Conservation (phyloP, 2,797 vertebrate genomes). For the Graptemys geographica region DNA sequence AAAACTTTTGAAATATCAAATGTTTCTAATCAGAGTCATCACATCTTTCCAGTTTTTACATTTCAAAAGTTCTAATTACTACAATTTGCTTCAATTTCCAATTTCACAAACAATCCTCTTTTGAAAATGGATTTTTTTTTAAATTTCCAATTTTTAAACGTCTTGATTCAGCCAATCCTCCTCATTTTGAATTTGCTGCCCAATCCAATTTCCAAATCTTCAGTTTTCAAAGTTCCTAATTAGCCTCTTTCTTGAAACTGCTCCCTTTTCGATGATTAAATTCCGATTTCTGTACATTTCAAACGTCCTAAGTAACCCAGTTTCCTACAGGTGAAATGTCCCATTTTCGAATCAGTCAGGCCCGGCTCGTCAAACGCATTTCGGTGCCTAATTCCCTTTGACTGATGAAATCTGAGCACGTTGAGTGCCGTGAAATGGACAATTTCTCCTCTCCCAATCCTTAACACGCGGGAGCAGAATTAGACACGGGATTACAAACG, state of each 20-base stretch:
- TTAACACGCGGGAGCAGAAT: neutral
- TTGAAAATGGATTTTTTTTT: neutral
- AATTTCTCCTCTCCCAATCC: neutral
- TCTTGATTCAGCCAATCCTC: neutral
- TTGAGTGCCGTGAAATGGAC: neutral
- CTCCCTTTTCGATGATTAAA: neutral
- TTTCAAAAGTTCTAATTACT: neutral
- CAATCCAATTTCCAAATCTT: neutral
- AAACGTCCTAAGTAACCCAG: neutral
- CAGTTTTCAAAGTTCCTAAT: neutral
- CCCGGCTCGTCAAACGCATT: neutral
- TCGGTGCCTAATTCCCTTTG: neutral
- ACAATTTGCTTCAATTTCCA: neutral
- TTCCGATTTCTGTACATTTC: neutral
- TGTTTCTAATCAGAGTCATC: neutral
- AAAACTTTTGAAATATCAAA: neutral
- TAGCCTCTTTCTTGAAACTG: neutral
- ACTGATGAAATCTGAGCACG: neutral
- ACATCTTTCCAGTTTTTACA: neutral
- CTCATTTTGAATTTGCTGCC: neutral
- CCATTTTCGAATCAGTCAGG: neutral
- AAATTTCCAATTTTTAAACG: neutral
- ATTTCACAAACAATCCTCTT: neutral
- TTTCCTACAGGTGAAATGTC: neutral
- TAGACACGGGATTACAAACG: neutral